These are phyloP conservation scores for Bombyx huttoni DNA, from an alignment of 2,888 invertebrate genomes.

Conservation along the genomic window DNA sequence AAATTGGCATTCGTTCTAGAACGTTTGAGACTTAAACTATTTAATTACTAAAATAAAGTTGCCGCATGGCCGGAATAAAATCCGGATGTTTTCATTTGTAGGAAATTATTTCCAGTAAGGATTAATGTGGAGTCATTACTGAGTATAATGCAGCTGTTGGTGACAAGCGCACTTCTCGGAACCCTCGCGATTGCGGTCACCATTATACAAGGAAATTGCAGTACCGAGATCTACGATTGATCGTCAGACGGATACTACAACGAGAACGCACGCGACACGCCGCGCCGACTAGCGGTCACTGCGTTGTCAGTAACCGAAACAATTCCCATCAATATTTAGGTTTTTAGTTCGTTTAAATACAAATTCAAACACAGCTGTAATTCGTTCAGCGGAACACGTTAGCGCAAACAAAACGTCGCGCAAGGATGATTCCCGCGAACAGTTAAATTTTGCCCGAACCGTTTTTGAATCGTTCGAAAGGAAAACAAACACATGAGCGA, in stretches of 20 bases:
- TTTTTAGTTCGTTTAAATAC: conserved; percentile 20
- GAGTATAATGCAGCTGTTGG: conserved; percentile 42
- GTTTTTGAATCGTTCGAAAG: conserved; percentile 53
- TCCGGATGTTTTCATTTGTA: conserved; percentile 25
- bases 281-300: conserved; percentile 4
- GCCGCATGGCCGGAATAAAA: conserved; percentile 19
- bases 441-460: conserved; percentile 53
- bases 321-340: conserved; percentile 27
- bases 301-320: conserved; percentile 5
- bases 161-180: conserved; percentile 46
- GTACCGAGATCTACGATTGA: conserved; percentile 15
- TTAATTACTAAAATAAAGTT: not conserved
- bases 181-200: conserved; percentile 35
- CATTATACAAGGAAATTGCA: conserved; percentile 36
- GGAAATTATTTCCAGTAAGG: conserved; percentile 40
- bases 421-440: conserved; percentile 41
- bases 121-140: conserved; percentile 40
- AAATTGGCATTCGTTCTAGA: too few species aligned
- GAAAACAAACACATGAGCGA: conserved; percentile 57
- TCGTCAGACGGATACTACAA: conserved; percentile 5
- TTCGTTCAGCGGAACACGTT: conserved; percentile 43
- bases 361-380: conserved; percentile 35
- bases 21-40: too few species aligned
- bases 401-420: conserved; percentile 53
- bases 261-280: not conserved